These are phyloP conservation scores for Oryzias celebensis DNA, from an alignment of 2,113 vertebrate species.

Conservation along the genomic window DNA sequence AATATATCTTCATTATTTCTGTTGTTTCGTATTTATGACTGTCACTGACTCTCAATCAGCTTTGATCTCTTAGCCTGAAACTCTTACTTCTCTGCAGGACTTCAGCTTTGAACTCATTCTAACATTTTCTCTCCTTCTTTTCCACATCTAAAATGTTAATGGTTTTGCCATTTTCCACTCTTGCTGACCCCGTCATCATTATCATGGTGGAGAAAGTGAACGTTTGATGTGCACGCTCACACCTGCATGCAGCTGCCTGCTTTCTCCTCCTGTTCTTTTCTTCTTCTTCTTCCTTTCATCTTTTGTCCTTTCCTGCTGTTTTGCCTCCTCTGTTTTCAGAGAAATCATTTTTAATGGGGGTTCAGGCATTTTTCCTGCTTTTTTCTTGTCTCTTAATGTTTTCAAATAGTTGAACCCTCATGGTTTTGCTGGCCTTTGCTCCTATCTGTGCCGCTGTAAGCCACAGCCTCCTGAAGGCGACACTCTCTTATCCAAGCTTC, in stretches of 20 bases:
- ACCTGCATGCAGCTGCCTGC: slow-evolving; percentile 15
- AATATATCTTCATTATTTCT: neutral
- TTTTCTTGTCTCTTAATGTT: slow-evolving; percentile 8
- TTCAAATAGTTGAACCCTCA: slow-evolving; percentile 1
- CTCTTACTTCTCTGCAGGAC: neutral
- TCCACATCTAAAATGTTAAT: slow-evolving; percentile 53
- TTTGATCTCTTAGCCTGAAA: neutral
- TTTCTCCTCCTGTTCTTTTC: slow-evolving; percentile 23
- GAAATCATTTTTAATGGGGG: slow-evolving; percentile 52
- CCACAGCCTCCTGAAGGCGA: slow-evolving; percentile 2
- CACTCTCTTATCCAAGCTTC: slow-evolving; percentile 28
- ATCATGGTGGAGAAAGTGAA: slow-evolving; percentile 8
- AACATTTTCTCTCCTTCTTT: slow-evolving; percentile 33
- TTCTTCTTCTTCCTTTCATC: slow-evolving; percentile 23
- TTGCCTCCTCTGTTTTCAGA: slow-evolving; percentile 15
- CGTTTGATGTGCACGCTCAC: slow-evolving; percentile 4
- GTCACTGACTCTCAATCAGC: neutral
- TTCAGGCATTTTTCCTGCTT: slow-evolving; percentile 17
- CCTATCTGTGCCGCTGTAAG: slow-evolving; percentile 15
- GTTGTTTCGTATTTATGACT: neutral
- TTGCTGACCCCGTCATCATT: slow-evolving; percentile 39
- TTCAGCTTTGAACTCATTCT: slow-evolving; percentile 22
- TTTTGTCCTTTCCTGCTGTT: slow-evolving; percentile 6
- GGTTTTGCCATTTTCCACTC: slow-evolving; percentile 40
- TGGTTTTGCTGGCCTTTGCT: slow-evolving; percentile 11